Base-by-base conservation (phyloP, 2,797 vertebrate genomes). In the Synaphobranchus kaupii region DNA sequence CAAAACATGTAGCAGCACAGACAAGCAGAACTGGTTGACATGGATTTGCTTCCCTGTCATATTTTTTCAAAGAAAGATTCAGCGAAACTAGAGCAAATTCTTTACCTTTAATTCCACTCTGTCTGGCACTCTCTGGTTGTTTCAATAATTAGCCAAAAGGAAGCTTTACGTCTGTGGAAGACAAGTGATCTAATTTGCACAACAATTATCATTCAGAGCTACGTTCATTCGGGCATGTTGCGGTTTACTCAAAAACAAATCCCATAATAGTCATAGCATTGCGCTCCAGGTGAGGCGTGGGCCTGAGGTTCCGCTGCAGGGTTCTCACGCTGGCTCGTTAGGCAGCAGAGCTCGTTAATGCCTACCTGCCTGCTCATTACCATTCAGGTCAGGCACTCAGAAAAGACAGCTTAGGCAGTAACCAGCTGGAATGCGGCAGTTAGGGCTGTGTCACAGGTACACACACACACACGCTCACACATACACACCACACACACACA, bases 391-490 rank as follows among this genome's bases (percentile, higher is more conserved):
- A 86, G 85, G 85, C 31, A 84, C 34, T 71, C 31, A 22, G 0
- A 84, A 22, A 52, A 84, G 63, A 88, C 85, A 86, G 39, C 66
- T 80, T 78, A 76, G 31, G 20, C 47, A 82, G 85, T 52, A 60
- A 80, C 81, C 44, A 44, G 60, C 63, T 56, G 88, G 88, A 87
- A 87, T 87, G 86, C 5, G 39, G 83, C 86, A 84, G 68, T 87
- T 84, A 84, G 54, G 8, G 31, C 76, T 78, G 63, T 87, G 52
- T 25, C 34, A 31, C 58, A 47, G 78, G 15, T 8, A 5, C 39
- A 6, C 44, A 25, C 44, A 8, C 39, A 25, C 48, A 81, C 17
- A 20, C 54, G 15, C 13, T 0, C 54, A 3, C 54, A 15, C 54
- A 56, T 13, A 54, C 52, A 12, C 10, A 54, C 12, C 52, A 54